These are phyloP conservation scores for Seriola quinqueradiata DNA, from an alignment of 2,113 vertebrate species.

Conservation along the genomic window DNA sequence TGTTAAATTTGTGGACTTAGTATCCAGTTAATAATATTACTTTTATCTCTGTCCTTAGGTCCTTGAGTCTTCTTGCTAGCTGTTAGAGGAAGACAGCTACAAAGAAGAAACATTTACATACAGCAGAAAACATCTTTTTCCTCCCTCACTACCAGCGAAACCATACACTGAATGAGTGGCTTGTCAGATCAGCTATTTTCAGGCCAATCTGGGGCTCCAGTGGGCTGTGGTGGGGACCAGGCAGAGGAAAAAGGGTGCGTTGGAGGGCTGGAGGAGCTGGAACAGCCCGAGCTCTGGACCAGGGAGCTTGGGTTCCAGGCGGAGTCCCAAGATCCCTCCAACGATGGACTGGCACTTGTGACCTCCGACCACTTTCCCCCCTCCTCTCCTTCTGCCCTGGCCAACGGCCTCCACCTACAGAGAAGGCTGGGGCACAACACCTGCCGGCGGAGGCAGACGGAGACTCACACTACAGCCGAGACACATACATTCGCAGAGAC, in stretches of 20 bases:
- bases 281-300: slow-evolving; percentile 73
- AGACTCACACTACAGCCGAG: slow-evolving; percentile 64
- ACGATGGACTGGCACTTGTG: slow-evolving; percentile 85
- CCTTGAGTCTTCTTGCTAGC: slow-evolving; percentile 41
- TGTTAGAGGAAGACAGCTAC: slow-evolving; percentile 35
- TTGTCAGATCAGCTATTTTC: slow-evolving; percentile 93
- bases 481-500: slow-evolving; percentile 62
- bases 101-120: slow-evolving; percentile 74
- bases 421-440: slow-evolving; percentile 82
- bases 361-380: slow-evolving; percentile 91
- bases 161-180: slow-evolving; percentile 88
- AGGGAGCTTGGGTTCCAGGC: slow-evolving; percentile 72
- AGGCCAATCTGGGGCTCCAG: slow-evolving; percentile 85
- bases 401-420: slow-evolving; percentile 93
- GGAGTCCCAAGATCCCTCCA: slow-evolving; percentile 68
- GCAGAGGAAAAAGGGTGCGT: slow-evolving; percentile 80
- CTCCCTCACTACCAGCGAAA: slow-evolving; percentile 85
- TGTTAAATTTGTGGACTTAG: slow-evolving; percentile 26
- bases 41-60: slow-evolving; percentile 63
- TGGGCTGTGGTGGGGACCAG: slow-evolving; percentile 87
- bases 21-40: slow-evolving; percentile 18
- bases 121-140: slow-evolving; percentile 39
- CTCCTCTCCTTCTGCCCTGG: slow-evolving; percentile 89
- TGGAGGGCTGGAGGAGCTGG: slow-evolving; percentile 73
- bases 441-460: slow-evolving; percentile 69